Evolutionary conservation across 37 sponge, comb jelly and placozoan genomes (phyloP), one percentile per base, ranked within the genome.

Genomic region (Mnemiopsis leidyi): DNA sequence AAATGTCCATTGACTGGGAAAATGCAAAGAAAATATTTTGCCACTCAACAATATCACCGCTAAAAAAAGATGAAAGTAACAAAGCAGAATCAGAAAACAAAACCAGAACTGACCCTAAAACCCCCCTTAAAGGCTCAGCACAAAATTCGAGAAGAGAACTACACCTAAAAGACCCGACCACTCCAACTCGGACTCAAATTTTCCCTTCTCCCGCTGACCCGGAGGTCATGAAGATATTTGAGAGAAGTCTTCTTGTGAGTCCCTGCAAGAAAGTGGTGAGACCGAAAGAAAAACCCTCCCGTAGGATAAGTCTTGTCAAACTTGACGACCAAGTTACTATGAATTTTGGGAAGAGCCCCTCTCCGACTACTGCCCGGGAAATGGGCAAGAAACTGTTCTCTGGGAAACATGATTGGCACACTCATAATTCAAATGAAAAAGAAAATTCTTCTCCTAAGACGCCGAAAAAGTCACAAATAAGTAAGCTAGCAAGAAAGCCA

Each of bases 1-100:
- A 85, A 23, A 85, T 85, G 90, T 85, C 90, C 90, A 38, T 85
- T 25, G 90, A 85, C 35, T 85, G 90, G 90, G 90, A 85, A 40
- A 38, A 39, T n/a, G 90, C 90, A 20, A 40, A 29, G 23, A 38
- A 85, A 23, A 40, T 85, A 18, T 85, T 85, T 3, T 36, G 20
- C 33, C 79, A 85, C 2, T 85, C 90, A 21, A 40, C 40, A 28
- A 85, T 85, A 39, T 85, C 90, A 3, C 90, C 90, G 0, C 23
- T 85, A 0, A 85, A 85, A 39, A 79, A 79, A 1, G 5, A 36
- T 79, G 1, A 20, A 21, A 38, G 26, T 1, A 23, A 29, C 36
- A 28, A 28, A 26, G 37, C 3, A 28, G n/a, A n/a, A n/a, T n/a
- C n/a, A n/a, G 30, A n/a, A 23, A 24, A 18, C 5, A 71, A 28